Evolutionary conservation across 2,888 invertebrate species (phyloP).

Genomic region (Dioctria rufipes): DNA sequence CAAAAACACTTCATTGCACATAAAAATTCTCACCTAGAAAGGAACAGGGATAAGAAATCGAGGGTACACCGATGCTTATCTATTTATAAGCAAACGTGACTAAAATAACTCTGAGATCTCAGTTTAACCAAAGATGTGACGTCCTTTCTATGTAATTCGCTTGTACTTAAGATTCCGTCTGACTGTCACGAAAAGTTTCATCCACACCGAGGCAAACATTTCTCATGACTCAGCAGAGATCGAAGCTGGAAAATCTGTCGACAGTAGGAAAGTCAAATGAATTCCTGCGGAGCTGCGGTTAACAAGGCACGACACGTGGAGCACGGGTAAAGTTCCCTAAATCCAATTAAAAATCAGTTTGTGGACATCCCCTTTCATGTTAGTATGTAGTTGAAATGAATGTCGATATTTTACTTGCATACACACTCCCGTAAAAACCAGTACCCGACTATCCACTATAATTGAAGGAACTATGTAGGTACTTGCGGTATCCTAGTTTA

Average conservation of each 20-base stretch:
- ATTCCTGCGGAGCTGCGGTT: conserved; percentile 28
- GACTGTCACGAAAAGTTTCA: conserved; percentile 26
- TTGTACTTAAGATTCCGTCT: conserved; percentile 3
- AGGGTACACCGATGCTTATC: conserved; percentile 56
- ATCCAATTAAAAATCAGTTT: conserved; percentile 52
- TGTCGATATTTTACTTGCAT: conserved; percentile 11
- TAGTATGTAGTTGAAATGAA: conserved; percentile 11
- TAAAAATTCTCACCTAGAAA: background rate
- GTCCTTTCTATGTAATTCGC: background rate
- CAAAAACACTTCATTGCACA: background rate
- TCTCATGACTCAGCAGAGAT: conserved; percentile 46
- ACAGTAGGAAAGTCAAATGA: conserved; percentile 32
- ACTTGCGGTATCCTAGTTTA: conserved; percentile 17
- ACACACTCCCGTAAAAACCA: background rate
- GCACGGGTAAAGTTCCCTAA: conserved; percentile 32
- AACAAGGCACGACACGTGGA: conserved; percentile 39
- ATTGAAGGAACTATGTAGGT: conserved; percentile 1
- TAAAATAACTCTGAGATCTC: conserved; percentile 53
- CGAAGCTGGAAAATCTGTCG: conserved; percentile 46
- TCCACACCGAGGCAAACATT: conserved; percentile 4
- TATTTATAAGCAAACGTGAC: conserved; percentile 56
- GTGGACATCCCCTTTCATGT: conserved; percentile 50
- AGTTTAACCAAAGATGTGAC: conserved; percentile 40
- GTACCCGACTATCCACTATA: background rate
- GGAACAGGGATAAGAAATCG: conserved; percentile 11